Percentiles rank a stretch among this genome's conserved stretches.
Evolutionary conservation across 92 coral and sea anemone genomes (phyloP).

Genomic region (Epizoanthus ramosus): DNA sequence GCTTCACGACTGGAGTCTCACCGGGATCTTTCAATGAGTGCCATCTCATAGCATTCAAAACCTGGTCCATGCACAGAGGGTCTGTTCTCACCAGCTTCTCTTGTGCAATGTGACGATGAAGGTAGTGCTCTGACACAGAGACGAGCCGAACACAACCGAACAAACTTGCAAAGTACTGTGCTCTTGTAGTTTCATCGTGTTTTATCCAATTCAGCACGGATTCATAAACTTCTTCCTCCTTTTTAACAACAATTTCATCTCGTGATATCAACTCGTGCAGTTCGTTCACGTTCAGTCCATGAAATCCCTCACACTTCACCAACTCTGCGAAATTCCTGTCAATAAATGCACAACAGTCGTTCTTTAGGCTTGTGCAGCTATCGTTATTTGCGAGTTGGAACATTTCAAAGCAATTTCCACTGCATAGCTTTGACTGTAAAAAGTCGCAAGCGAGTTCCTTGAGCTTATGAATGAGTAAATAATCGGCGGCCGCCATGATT

Average conservation of each 20-base stretch:
- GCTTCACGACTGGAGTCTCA: slow-evolving; percentile 30
- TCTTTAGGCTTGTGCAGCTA: slow-evolving; percentile 31
- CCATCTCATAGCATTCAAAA: slow-evolving; percentile 40
- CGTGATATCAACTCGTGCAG: slow-evolving; percentile 33
- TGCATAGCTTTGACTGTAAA: slow-evolving; percentile 44
- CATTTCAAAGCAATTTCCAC: slow-evolving; percentile 41
- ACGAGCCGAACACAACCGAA: slow-evolving; percentile 34
- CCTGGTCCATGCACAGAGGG: slow-evolving; percentile 36
- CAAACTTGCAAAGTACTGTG: neutral
- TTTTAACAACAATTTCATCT: slow-evolving; percentile 43
- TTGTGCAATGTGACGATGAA: slow-evolving; percentile 38
- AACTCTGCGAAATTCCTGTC: slow-evolving; percentile 38
- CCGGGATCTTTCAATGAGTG: slow-evolving; percentile 40
- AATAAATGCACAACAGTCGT: slow-evolving; percentile 29
- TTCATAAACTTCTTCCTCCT: slow-evolving; percentile 43
- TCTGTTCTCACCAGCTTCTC: slow-evolving; percentile 35
- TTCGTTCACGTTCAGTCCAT: slow-evolving; percentile 24
- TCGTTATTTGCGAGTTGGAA: slow-evolving; percentile 38
- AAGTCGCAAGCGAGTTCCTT: slow-evolving; percentile 41
- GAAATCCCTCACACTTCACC: slow-evolving; percentile 35
- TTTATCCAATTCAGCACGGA: slow-evolving; percentile 36
- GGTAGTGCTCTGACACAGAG: slow-evolving; percentile 33
- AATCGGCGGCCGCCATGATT: slow-evolving; percentile 42
- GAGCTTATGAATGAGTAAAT: slow-evolving; percentile 39
- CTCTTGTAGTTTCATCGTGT: slow-evolving; percentile 29